These are phyloP conservation scores for Drosophila baimaii DNA, from an alignment of 1,140 invertebrate species.

Conservation along the genomic window DNA sequence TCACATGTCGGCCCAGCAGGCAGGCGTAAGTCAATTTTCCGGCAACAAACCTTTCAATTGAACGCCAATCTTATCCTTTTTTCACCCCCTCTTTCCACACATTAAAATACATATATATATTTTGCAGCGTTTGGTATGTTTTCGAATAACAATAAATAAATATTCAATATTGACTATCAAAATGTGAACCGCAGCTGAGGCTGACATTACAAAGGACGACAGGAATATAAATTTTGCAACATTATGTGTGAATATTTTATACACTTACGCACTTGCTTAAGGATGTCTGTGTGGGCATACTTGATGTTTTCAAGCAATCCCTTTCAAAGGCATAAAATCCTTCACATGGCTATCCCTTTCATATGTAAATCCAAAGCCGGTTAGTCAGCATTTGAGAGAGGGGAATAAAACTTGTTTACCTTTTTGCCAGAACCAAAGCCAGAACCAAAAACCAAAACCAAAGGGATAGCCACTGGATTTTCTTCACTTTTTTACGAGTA, in stretches of 20 bases:
- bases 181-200: constrained; percentile 58
- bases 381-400: constrained; percentile 42
- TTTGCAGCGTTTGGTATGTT: constrained; percentile 17
- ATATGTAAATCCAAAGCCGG: constrained; percentile 45
- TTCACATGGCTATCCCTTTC: constrained; percentile 44
- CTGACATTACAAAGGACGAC: constrained; percentile 59
- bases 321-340: constrained; percentile 47
- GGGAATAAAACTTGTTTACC: constrained; percentile 53
- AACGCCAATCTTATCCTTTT: constrained; percentile 10
- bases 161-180: constrained; percentile 63
- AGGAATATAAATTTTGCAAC: constrained; percentile 44
- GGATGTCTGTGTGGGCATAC: constrained; percentile 14
- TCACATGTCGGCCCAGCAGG: constrained; percentile 1
- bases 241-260: constrained; percentile 56
- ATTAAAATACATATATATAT: constrained; percentile 7
- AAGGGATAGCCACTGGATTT: constrained; percentile 42
- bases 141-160: constrained; percentile 70
- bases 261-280: constrained; percentile 26
- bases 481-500: constrained; percentile 21
- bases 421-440: no score
- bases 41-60: constrained; percentile 12
- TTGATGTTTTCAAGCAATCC: constrained; percentile 21
- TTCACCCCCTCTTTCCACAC: not conserved
- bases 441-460: constrained; percentile 1
- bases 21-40: constrained; percentile 13